Conservation (phyloP, 64 coral and sea anemone species). For the Porites australiensis region DNA sequence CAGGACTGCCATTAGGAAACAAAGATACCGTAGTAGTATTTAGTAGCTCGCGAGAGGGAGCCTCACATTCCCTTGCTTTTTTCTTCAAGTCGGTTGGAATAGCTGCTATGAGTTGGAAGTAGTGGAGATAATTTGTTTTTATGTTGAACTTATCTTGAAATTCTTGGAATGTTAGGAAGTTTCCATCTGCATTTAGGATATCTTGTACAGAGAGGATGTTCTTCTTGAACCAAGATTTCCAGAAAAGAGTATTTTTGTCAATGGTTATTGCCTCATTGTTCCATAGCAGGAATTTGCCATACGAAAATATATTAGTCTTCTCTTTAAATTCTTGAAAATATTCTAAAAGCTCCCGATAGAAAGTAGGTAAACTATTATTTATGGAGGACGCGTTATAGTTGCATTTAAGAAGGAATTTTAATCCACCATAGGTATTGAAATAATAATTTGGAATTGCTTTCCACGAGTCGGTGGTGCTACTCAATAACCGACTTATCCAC, state of each 20-base stretch:
- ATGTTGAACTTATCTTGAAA: neutral
- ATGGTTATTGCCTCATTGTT: neutral
- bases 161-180: neutral
- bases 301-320: no score
- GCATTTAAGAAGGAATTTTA: no score
- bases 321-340: no score
- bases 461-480: neutral
- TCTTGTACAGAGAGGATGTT: neutral
- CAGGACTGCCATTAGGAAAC: neutral
- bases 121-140: neutral
- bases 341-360: no score
- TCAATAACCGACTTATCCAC: neutral
- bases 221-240: neutral
- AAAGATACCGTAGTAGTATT: neutral
- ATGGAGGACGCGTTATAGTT: no score
- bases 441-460: no score
- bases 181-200: neutral
- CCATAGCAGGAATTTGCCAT: no score
- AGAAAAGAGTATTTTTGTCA: neutral
- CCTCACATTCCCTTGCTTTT: neutral
- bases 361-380: no score
- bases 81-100: neutral
- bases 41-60: neutral
- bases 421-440: no score
- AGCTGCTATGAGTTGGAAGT: neutral